phyloP scores from a whole-genome alignment of 1,140 invertebrate species.

The Scaptomyza montana region DNA sequence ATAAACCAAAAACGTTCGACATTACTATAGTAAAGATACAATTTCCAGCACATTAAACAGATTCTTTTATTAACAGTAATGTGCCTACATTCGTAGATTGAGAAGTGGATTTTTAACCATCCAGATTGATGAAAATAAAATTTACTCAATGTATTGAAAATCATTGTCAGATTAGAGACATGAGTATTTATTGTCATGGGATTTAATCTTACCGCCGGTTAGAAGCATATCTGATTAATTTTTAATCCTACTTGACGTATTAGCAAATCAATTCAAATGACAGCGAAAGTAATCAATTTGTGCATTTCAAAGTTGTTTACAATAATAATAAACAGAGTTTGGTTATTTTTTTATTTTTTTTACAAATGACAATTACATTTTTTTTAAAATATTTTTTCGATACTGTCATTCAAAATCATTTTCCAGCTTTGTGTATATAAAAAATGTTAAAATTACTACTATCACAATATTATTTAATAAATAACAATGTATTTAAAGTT shows the following conservation, averaged over 20 bases:
- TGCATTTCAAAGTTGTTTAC: neutral
- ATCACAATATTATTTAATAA: too few species aligned
- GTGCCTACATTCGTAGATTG: neutral
- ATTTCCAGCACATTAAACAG: conserved; percentile 8
- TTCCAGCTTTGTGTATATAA: too few species aligned
- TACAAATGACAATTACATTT: too few species aligned
- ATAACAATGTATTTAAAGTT: too few species aligned
- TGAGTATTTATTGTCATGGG: neutral
- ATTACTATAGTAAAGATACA: neutral
- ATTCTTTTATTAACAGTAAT: neutral
- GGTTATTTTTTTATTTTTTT: too few species aligned
- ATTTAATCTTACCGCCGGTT: neutral
- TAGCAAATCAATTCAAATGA: conserved; percentile 1
- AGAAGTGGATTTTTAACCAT: neutral
- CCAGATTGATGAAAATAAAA: too few species aligned
- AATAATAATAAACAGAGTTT: too few species aligned
- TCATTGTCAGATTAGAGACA: neutral
- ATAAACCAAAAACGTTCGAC: neutral
- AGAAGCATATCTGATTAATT: neutral
- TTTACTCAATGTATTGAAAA: too few species aligned
- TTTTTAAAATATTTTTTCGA: too few species aligned
- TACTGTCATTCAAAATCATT: too few species aligned
- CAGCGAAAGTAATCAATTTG: neutral
- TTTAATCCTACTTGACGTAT: neutral
- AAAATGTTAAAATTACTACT: too few species aligned